These are phyloP conservation scores for Penaeus monodon DNA, from an alignment of 2,888 invertebrate species.

Conservation along the genomic window DNA sequence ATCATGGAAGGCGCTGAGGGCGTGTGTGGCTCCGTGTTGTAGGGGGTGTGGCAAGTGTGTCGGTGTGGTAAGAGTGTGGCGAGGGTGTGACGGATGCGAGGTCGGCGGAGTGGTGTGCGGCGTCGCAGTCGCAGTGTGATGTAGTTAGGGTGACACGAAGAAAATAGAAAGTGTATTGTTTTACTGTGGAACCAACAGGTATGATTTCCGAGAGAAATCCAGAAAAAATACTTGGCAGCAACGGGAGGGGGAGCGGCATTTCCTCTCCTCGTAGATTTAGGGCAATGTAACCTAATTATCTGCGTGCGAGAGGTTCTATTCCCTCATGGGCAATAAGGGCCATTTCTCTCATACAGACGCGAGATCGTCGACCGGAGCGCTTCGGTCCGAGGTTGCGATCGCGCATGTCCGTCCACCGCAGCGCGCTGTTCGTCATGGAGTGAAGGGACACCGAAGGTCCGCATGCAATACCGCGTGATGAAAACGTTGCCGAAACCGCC, in stretches of 20 bases:
- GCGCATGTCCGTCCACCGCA: neutral
- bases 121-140: too few species aligned
- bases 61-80: too few species aligned
- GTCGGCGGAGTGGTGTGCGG: too few species aligned
- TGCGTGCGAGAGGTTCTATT: neutral
- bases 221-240: too few species aligned
- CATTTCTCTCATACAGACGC: neutral
- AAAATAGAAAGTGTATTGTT: too few species aligned
- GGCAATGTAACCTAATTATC: slow-evolving; percentile 28
- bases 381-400: neutral
- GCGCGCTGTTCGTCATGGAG: slow-evolving; percentile 20
- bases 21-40: too few species aligned
- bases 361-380: slow-evolving; percentile 16
- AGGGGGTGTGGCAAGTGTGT: too few species aligned
- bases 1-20: too few species aligned
- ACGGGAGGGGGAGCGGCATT: slow-evolving; percentile 10
- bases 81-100: too few species aligned
- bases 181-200: too few species aligned
- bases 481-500: neutral
- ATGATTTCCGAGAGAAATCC: too few species aligned
- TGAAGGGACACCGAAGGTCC: slow-evolving; percentile 33
- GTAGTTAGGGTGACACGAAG: too few species aligned
- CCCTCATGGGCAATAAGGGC: neutral
- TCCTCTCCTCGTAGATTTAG: slow-evolving; percentile 26
- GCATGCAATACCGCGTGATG: neutral